These are phyloP conservation scores for Micromesistius poutassou DNA, from an alignment of 2,797 vertebrate genomes.

Conservation along the genomic window DNA sequence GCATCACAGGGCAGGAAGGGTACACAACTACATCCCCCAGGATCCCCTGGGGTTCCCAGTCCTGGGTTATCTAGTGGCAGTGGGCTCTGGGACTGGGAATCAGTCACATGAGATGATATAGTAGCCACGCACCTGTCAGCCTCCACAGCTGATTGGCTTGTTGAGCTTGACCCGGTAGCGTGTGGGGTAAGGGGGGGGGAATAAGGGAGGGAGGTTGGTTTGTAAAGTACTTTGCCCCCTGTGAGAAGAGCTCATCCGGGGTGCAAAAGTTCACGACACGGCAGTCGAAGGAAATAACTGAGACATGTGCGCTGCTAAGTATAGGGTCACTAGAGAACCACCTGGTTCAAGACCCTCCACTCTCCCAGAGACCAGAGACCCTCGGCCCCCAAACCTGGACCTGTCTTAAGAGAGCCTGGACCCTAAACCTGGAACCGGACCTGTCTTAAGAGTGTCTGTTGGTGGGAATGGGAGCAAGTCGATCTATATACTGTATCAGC, in stretches of 20 bases:
- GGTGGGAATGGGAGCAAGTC: too few relatives aligned
- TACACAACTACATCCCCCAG: not conserved
- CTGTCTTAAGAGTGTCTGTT: not conserved
- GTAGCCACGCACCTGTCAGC: not conserved
- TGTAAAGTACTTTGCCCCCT: not conserved
- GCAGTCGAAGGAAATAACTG: not conserved
- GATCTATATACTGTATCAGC: not conserved
- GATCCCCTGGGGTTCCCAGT: not conserved
- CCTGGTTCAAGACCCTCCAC: not conserved
- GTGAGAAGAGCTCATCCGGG: not conserved
- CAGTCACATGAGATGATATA: not conserved
- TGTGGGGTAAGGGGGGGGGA: not conserved
- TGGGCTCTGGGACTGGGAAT: not conserved
- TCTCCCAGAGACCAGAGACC: not conserved
- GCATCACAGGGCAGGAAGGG: not conserved
- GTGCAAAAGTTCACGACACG: not conserved
- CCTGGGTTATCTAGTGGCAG: not conserved
- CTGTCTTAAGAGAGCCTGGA: not conserved
- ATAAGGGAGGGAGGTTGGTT: not conserved
- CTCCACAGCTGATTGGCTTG: not conserved
- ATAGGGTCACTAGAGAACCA: not conserved
- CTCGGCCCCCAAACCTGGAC: not conserved
- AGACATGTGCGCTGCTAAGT: constrained; percentile 1
- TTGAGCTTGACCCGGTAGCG: not conserved
- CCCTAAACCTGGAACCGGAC: not conserved